Percentiles rank a stretch among this genome's conserved stretches.
Evolutionary conservation across 2,888 invertebrate species (phyloP).

Genomic region (Agrotis ipsilon): DNA sequence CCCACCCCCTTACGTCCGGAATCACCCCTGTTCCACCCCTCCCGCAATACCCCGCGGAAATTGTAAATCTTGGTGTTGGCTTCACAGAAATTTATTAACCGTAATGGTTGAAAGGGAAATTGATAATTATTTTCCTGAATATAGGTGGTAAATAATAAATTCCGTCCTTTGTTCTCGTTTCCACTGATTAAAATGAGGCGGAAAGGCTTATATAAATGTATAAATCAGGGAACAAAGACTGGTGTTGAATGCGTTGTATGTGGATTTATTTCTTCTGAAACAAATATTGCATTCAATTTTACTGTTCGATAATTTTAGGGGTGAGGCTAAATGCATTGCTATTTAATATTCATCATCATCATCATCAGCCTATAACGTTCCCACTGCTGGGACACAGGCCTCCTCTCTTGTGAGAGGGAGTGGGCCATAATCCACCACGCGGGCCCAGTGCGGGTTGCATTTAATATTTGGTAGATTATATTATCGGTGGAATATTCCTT

Average conservation of each 20-base stretch:
- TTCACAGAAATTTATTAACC: slow-evolving; percentile 74
- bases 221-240: slow-evolving; percentile 46
- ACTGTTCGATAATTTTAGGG: not conserved
- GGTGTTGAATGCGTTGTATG: slow-evolving; percentile 5
- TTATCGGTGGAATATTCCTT: too few relatives aligned
- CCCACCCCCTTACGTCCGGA: slow-evolving; percentile 46
- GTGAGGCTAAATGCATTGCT: too few relatives aligned
- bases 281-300: not conserved
- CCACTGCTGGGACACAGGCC: too few relatives aligned
- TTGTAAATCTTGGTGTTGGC: slow-evolving; percentile 76
- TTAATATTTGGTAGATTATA: too few relatives aligned
- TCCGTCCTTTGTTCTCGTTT: slow-evolving; percentile 36
- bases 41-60: slow-evolving; percentile 69
- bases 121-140: slow-evolving; percentile 70
- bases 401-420: too few relatives aligned
- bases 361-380: too few relatives aligned
- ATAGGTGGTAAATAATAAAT: slow-evolving; percentile 56
- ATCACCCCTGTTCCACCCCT: slow-evolving; percentile 28
- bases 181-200: slow-evolving; percentile 23
- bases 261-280: not conserved
- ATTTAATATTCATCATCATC: too few relatives aligned
- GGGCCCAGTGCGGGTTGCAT: too few relatives aligned
- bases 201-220: slow-evolving; percentile 18
- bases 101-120: slow-evolving; percentile 74
- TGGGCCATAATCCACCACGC: too few relatives aligned